Conservation (phyloP, 2,797 vertebrate genomes). For the Hemitrygon akajei region DNA sequence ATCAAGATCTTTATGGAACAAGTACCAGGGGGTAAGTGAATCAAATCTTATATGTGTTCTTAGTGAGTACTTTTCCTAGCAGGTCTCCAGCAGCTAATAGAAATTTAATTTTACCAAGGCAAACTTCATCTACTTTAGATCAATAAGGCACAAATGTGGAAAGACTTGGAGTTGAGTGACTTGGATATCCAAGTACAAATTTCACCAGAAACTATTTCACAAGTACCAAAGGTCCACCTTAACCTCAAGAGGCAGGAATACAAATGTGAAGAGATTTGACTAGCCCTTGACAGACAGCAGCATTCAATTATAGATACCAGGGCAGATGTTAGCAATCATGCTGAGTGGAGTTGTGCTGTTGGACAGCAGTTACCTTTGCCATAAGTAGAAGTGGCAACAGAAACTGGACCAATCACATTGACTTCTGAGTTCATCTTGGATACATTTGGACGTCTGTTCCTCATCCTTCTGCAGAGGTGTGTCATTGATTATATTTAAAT, state of each 20-base stretch:
- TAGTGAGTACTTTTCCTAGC: neutral
- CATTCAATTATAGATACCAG: neutral
- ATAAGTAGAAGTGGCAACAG: neutral
- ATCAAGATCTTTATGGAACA: constrained; percentile 78
- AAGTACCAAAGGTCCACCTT: neutral
- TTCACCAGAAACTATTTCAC: neutral
- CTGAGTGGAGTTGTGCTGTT: neutral
- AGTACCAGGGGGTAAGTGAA: constrained; percentile 66
- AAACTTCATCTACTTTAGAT: neutral
- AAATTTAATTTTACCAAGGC: neutral
- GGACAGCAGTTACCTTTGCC: neutral
- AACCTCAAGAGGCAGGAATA: neutral
- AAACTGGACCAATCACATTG: neutral
- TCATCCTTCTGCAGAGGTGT: neutral
- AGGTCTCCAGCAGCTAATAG: neutral
- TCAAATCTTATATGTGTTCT: neutral
- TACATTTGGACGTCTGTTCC: neutral
- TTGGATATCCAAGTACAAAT: neutral
- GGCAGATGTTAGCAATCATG: neutral
- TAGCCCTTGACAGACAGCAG: too few species aligned
- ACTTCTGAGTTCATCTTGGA: neutral
- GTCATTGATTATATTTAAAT: neutral
- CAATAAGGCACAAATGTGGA: neutral
- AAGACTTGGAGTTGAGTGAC: neutral
- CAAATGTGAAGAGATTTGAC: neutral